Evolutionary conservation across 2,113 vertebrate genomes (phyloP).

Genomic region (Cyanocitta stelleri): DNA sequence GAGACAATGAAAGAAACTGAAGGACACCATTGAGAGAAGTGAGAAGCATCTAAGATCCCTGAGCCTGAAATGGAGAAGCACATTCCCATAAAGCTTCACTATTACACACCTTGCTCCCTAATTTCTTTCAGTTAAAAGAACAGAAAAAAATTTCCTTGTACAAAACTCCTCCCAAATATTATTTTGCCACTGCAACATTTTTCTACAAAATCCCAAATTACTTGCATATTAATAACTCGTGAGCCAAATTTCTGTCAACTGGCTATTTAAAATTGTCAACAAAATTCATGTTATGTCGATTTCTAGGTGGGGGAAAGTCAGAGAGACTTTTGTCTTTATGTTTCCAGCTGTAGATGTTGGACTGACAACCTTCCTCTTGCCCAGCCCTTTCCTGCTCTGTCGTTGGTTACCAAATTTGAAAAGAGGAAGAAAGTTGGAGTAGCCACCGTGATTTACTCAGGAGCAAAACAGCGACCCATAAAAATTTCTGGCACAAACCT

Average conservation of each 20-base stretch:
- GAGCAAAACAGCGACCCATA: background rate
- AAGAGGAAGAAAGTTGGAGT: background rate
- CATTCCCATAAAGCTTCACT: background rate
- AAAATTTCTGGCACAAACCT: slow-evolving; percentile 22
- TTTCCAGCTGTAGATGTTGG: background rate
- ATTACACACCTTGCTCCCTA: background rate
- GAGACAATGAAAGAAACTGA: background rate
- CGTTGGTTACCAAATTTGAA: background rate
- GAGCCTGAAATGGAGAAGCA: background rate
- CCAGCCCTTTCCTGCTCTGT: background rate
- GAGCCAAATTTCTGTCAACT: background rate
- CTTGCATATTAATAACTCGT: background rate
- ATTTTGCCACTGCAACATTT: background rate
- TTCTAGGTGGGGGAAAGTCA: background rate
- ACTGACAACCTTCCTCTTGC: background rate
- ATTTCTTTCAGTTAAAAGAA: background rate
- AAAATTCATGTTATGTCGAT: background rate
- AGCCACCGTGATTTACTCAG: background rate
- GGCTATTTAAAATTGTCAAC: background rate
- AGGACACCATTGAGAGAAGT: background rate
- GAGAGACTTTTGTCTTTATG: background rate
- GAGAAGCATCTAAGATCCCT: background rate
- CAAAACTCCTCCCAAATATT: background rate
- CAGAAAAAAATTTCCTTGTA: background rate
- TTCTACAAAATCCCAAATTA: background rate